Percentiles rank a stretch among this genome's conserved stretches.
Evolutionary conservation across 2,888 invertebrate species (phyloP).

Genomic region (Ichneumoninae sp.): DNA sequence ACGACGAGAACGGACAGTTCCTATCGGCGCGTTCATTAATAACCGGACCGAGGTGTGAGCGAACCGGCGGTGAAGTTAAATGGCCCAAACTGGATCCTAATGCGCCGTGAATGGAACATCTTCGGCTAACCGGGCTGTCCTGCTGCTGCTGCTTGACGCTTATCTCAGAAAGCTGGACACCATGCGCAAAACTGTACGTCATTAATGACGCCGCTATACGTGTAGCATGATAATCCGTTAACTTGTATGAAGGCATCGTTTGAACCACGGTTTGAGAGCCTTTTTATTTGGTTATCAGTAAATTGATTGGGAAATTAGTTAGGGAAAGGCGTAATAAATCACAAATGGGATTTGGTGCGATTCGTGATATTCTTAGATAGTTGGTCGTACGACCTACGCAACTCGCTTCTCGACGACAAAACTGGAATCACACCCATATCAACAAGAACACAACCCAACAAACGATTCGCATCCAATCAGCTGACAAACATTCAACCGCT

Average conservation of each 20-base stretch:
- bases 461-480: too few relatives aligned
- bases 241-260: constrained; percentile 12
- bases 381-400: background rate
- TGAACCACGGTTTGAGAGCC: constrained; percentile 19
- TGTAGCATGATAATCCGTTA: background rate
- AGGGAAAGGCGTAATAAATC: constrained; percentile 65
- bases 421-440: too few relatives aligned
- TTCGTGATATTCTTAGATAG: background rate
- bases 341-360: constrained; percentile 66
- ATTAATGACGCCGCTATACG: constrained; percentile 72
- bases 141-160: constrained; percentile 52
- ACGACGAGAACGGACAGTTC: constrained; percentile 79
- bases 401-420: too few relatives aligned
- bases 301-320: constrained; percentile 22
- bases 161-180: constrained; percentile 57
- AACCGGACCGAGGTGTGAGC: constrained; percentile 75
- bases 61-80: constrained; percentile 77
- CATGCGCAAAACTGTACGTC: constrained; percentile 69
- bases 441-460: too few relatives aligned
- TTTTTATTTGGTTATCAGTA: constrained; percentile 16
- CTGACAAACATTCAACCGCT: too few relatives aligned
- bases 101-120: constrained; percentile 70
- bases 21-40: constrained; percentile 82
- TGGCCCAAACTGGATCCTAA: constrained; percentile 76
- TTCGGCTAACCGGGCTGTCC: constrained; percentile 54